phyloP scores from a whole-genome alignment of 2,113 vertebrate species.

The Protobothrops mucrosquamatus region DNA sequence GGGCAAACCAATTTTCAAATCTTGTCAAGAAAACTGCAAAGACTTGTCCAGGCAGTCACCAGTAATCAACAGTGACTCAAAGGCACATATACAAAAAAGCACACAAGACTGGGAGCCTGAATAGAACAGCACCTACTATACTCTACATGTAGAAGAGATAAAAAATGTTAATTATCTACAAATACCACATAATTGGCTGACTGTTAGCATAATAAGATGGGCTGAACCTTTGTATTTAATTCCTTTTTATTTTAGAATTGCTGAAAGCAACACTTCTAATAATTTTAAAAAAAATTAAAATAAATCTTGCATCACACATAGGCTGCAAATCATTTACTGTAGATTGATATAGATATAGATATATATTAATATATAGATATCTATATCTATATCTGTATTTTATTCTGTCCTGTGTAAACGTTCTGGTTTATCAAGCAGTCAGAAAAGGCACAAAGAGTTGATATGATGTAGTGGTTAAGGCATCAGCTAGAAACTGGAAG shows the following conservation, averaged over 20 bases:
- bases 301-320: not conserved
- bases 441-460: not conserved
- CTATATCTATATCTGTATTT: not conserved
- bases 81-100: not conserved
- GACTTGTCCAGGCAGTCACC: not conserved
- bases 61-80: not conserved
- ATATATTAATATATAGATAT: too few relatives aligned
- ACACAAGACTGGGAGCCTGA: not conserved
- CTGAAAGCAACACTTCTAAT: not conserved
- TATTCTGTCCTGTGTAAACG: not conserved
- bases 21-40: not conserved
- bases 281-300: not conserved
- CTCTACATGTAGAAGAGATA: not conserved
- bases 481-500: not conserved
- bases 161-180: not conserved
- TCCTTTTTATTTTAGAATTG: not conserved
- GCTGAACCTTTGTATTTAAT: not conserved
- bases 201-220: not conserved
- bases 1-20: not conserved
- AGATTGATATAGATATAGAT: not conserved
- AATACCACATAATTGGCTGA: not conserved
- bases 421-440: not conserved
- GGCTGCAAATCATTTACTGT: not conserved
- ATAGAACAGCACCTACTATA: not conserved
- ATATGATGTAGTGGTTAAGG: not conserved